Evolutionary conservation across 2,888 invertebrate genomes (phyloP).

Genomic region (Gnatocerus cornutus): DNA sequence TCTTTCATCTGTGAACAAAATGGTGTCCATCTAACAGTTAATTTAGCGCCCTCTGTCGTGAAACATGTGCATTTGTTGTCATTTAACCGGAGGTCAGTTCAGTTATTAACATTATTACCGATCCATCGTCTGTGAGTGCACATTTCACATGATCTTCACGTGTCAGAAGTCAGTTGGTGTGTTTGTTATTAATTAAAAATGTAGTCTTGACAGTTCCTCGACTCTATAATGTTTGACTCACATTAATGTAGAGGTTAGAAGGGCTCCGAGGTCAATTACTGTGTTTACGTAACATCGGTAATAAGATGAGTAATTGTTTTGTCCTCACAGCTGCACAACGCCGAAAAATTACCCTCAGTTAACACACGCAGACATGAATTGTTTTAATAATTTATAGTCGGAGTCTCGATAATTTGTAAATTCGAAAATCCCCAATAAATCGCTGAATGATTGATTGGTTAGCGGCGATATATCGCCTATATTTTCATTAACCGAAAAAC

Average conservation of each 20-base stretch:
- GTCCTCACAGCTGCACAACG: conserved; percentile 61
- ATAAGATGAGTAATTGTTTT: conserved; percentile 63
- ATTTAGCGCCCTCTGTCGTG: conserved; percentile 1
- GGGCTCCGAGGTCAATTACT: conserved; percentile 63
- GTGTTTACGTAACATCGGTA: conserved; percentile 65
- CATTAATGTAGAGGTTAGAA: conserved; percentile 64
- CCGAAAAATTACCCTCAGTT: conserved; percentile 61
- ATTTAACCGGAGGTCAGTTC: conserved; percentile 5
- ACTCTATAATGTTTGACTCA: conserved; percentile 60
- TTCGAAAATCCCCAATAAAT: conserved; percentile 12
- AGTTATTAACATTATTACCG: conserved; percentile 21
- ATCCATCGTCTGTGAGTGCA: conserved; percentile 9
- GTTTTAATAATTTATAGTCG: conserved; percentile 25
- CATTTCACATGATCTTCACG: conserved; percentile 41
- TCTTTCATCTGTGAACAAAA: background rate
- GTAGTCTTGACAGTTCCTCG: conserved; percentile 57
- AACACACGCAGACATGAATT: conserved; percentile 44
- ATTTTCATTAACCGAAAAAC: conserved; percentile 14
- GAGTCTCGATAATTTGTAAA: conserved; percentile 11
- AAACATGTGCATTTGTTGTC: background rate
- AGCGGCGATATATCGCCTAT: conserved; percentile 18
- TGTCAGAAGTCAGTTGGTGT: conserved; percentile 60
- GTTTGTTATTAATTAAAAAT: conserved; percentile 55
- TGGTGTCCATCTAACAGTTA: conserved; percentile 4
- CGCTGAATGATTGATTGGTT: conserved; percentile 4